Conservation (phyloP, 2,888 invertebrate genomes). For the Epistrophe eligans region DNA sequence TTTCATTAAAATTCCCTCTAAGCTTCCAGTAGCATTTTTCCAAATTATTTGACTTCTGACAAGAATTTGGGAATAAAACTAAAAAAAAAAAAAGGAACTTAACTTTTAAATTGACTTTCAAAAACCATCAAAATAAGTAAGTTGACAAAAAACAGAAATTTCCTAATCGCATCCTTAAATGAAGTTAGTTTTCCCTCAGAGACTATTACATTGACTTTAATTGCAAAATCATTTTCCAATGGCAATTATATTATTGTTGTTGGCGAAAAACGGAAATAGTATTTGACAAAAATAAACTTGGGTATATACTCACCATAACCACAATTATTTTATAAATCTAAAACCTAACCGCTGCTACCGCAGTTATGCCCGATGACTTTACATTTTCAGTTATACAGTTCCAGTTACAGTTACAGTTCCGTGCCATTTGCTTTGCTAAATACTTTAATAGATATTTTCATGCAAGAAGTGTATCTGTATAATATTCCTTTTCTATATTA, state of each 20-base stretch:
- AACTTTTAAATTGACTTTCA: not conserved
- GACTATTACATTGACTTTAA: slow-evolving; percentile 3
- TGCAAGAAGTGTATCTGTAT: not conserved
- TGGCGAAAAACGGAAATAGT: not conserved
- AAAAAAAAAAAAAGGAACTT: not conserved
- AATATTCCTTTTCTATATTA: not conserved
- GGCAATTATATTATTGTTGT: slow-evolving; percentile 28
- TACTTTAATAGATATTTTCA: slow-evolving; percentile 61
- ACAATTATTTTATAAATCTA: slow-evolving; percentile 39
- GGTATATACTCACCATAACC: not conserved
- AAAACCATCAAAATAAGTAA: not conserved
- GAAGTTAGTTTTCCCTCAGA: slow-evolving; percentile 6
- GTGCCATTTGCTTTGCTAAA: slow-evolving; percentile 55
- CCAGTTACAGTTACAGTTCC: slow-evolving; percentile 55
- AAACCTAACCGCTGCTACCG: slow-evolving; percentile 29
- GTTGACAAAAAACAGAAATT: not conserved
- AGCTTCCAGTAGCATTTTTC: not conserved
- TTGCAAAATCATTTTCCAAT: slow-evolving; percentile 26
- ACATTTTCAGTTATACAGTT: slow-evolving; percentile 34
- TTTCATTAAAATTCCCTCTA: not conserved
- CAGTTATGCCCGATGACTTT: slow-evolving; percentile 21
- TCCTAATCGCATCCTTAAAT: not conserved
- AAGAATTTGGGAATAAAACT: not conserved
- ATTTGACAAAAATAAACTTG: not conserved
- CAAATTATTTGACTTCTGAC: not conserved